A percentile compares a stretch with the other conserved stretches of the same genome.
phyloP scores from a whole-genome alignment of 1,140 invertebrate genomes.

The Drosophila mauritiana region DNA sequence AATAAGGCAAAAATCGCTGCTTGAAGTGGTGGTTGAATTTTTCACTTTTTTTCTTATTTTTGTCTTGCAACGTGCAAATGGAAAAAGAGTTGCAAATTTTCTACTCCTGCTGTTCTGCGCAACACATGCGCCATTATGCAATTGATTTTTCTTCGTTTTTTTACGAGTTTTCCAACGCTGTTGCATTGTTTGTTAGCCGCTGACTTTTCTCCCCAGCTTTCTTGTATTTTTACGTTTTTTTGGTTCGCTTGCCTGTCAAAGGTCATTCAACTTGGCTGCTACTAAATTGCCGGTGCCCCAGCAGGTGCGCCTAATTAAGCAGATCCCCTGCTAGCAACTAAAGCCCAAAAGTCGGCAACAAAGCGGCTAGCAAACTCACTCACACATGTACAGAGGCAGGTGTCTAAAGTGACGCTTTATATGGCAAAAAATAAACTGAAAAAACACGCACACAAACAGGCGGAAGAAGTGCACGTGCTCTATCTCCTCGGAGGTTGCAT shows the following conservation, averaged over 20 bases:
- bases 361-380: slow-evolving; percentile 38
- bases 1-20: slow-evolving; percentile 71
- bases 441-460: slow-evolving; percentile 42
- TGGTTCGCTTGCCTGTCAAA: slow-evolving; percentile 34
- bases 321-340: slow-evolving; percentile 42
- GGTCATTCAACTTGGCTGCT: slow-evolving; percentile 68
- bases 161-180: slow-evolving; percentile 28
- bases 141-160: slow-evolving; percentile 77
- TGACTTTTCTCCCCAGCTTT: slow-evolving; percentile 20
- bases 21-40: slow-evolving; percentile 69
- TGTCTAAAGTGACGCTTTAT: slow-evolving; percentile 82
- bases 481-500: slow-evolving; percentile 65
- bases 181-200: slow-evolving; percentile 59
- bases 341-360: slow-evolving; percentile 58
- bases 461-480: slow-evolving; percentile 50
- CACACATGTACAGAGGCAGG: slow-evolving; percentile 40
- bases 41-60: slow-evolving; percentile 20
- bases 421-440: slow-evolving; percentile 46
- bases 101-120: slow-evolving; percentile 55
- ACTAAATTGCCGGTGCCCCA: slow-evolving; percentile 59
- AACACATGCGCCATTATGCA: slow-evolving; percentile 84
- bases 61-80: slow-evolving; percentile 67
- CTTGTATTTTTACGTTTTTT: slow-evolving; percentile 19
- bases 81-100: slow-evolving; percentile 78
- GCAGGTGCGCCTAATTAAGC: slow-evolving; percentile 75